phyloP scores from a whole-genome alignment of 2,888 invertebrate genomes.

The Parochlus steinenii region DNA sequence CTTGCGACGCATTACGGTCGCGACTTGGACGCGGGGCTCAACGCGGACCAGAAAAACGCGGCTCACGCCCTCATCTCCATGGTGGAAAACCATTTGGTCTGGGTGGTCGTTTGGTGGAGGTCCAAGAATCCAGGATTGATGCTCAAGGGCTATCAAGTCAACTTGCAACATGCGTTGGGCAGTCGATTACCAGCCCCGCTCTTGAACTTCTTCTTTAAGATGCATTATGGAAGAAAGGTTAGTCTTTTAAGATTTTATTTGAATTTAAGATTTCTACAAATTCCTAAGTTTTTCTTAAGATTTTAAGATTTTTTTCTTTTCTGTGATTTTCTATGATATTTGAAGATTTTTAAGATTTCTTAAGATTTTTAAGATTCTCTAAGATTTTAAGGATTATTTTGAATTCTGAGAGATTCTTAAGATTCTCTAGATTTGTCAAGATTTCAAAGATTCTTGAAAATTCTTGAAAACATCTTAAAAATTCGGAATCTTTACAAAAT shows the following conservation, averaged over 20 bases:
- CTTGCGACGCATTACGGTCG: slow-evolving; percentile 66
- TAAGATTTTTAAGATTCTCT: too few species aligned
- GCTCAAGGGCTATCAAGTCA: slow-evolving; percentile 80
- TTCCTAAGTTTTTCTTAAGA: too few species aligned
- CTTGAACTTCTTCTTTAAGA: slow-evolving; percentile 79
- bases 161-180: slow-evolving; percentile 75
- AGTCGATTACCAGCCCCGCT: slow-evolving; percentile 75
- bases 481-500: too few species aligned
- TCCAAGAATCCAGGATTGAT: slow-evolving; percentile 81
- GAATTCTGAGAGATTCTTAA: too few species aligned
- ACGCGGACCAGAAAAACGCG: slow-evolving; percentile 70
- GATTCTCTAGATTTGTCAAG: too few species aligned
- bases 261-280: background rate
- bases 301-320: too few species aligned
- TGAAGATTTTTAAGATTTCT: too few species aligned
- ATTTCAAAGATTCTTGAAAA: too few species aligned
- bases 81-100: slow-evolving; percentile 86
- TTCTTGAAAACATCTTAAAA: too few species aligned
- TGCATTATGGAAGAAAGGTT: slow-evolving; percentile 74
- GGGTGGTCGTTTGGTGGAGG: slow-evolving; percentile 86
- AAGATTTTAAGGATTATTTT: too few species aligned
- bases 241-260: slow-evolving; percentile 16
- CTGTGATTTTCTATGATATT: too few species aligned
- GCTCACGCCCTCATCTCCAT: slow-evolving; percentile 86
- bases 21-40: slow-evolving; percentile 68